phyloP scores from a whole-genome alignment of 1,140 invertebrate species.

The Drosophila bifasciata region DNA sequence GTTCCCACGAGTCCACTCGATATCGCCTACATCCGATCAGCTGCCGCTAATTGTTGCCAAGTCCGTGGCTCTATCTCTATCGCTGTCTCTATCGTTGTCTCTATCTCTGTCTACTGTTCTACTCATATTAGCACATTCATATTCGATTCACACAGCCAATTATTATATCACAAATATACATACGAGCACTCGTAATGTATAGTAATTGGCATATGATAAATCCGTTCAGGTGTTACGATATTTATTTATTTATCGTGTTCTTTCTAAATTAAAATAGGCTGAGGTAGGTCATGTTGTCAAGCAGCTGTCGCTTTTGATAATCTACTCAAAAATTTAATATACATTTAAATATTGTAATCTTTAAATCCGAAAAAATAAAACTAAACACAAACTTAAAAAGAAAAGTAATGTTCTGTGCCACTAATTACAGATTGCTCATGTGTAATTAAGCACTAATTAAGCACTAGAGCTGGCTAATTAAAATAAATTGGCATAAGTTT shows the following conservation, averaged over 20 bases:
- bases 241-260: conserved; percentile 55
- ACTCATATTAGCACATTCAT: conserved; percentile 65
- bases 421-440: conserved; percentile 44
- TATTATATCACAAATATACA: conserved; percentile 68
- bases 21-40: conserved; percentile 58
- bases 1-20: conserved; percentile 44
- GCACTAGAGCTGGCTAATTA: conserved; percentile 52
- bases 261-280: conserved; percentile 39
- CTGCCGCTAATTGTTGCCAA: conserved; percentile 35
- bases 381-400: conserved; percentile 1
- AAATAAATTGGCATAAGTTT: conserved; percentile 51
- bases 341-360: conserved; percentile 26
- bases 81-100: conserved; percentile 3
- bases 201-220: conserved; percentile 73
- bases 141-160: conserved; percentile 66
- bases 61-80: too few relatives aligned
- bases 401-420: conserved; percentile 14
- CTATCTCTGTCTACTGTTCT: conserved; percentile 28
- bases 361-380: conserved; percentile 4
- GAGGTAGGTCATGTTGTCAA: conserved; percentile 73
- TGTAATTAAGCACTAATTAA: conserved; percentile 49
- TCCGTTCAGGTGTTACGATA: conserved; percentile 55
- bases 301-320: conserved; percentile 46
- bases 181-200: conserved; percentile 18
- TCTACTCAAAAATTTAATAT: conserved; percentile 12